Conservation (phyloP, 2,113 vertebrate genomes). For the Rynchops niger region DNA sequence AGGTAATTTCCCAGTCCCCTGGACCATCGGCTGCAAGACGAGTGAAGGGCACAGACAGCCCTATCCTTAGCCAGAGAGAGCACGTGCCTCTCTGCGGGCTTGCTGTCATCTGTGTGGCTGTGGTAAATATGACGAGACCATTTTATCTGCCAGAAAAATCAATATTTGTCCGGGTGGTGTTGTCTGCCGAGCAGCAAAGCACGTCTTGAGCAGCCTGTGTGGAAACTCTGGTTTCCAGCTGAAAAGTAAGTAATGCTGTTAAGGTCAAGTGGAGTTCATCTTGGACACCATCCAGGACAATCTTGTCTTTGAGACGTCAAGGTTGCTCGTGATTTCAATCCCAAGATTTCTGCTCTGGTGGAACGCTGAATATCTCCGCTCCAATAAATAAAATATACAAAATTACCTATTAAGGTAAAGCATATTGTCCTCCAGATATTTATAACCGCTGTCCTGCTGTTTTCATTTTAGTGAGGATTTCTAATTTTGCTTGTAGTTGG, state of each 20-base stretch:
- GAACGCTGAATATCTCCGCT: background rate
- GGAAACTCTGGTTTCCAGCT: background rate
- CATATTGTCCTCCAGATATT: constrained; percentile 42
- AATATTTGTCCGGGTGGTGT: background rate
- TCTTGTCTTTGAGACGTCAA: constrained; percentile 3
- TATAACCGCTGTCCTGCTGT: constrained; percentile 30
- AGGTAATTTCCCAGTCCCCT: background rate
- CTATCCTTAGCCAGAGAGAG: rapidly evolving
- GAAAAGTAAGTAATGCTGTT: constrained; percentile 24
- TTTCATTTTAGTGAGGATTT: constrained; percentile 28
- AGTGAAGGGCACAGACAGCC: background rate
- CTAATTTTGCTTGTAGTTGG: background rate
- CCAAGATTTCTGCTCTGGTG: background rate
- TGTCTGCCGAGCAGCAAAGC: background rate
- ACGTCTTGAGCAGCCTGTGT: background rate
- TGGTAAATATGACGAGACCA: background rate
- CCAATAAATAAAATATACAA: constrained; percentile 18
- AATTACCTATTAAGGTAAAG: constrained; percentile 67
- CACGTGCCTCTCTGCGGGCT: background rate
- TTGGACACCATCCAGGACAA: constrained; percentile 14
- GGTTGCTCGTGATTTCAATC: background rate
- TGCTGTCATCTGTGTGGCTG: background rate
- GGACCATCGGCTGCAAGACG: too few species aligned
- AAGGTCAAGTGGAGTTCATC: constrained; percentile 12
- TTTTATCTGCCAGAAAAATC: background rate